Conservation (phyloP, 2,113 vertebrate species). For the Paracanthobrama guichenoti region DNA sequence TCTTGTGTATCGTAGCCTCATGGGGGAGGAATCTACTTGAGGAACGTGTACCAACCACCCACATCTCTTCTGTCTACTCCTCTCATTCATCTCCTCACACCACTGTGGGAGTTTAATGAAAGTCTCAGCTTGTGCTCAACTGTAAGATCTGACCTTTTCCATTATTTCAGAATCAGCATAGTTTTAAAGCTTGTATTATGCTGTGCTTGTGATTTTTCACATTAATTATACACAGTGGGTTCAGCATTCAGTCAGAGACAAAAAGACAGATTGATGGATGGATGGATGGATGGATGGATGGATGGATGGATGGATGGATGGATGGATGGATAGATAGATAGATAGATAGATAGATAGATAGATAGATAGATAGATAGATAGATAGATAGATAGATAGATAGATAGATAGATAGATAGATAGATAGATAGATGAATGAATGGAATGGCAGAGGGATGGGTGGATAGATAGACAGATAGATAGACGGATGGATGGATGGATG, state of each 20-base stretch:
- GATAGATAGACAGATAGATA: not conserved
- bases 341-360: not conserved
- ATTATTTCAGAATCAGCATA: conserved; percentile 16
- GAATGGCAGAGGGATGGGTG: too few relatives aligned
- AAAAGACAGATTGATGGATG: not conserved
- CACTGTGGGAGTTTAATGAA: conserved; percentile 45
- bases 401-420: fast-evolving
- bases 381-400: not conserved
- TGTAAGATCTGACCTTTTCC: conserved; percentile 1
- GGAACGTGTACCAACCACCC: conserved; percentile 44
- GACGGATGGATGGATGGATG: not conserved
- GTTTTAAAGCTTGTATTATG: not conserved
- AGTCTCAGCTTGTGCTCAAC: conserved; percentile 34
- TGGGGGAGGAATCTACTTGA: conserved; percentile 49
- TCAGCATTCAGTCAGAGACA: not conserved
- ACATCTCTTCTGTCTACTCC: conserved; percentile 52
- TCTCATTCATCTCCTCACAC: conserved; percentile 48
- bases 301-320: fast-evolving
- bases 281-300: not conserved
- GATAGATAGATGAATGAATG: not conserved
- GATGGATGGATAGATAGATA: too few relatives aligned
- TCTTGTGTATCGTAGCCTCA: not conserved
- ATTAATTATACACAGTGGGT: not conserved
- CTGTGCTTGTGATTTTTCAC: conserved; percentile 12
- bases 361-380: not conserved